A percentile compares a stretch with the other conserved stretches of the same genome.
Evolutionary conservation across 2,113 vertebrate species (phyloP).

Genomic region (Sardina pilchardus): DNA sequence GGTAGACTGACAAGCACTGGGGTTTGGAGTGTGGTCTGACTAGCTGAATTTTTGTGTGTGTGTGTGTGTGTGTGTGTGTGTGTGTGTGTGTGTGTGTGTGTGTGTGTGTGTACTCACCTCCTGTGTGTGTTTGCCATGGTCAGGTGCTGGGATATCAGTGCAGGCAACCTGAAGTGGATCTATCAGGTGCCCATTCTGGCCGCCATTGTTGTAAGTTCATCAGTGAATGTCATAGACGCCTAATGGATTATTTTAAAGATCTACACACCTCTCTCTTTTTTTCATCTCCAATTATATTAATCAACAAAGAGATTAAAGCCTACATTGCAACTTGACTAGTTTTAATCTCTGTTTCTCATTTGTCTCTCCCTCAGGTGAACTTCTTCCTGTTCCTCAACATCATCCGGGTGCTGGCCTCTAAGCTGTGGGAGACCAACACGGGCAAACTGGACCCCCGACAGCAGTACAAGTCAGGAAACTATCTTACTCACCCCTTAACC

Average conservation of each 20-base stretch:
- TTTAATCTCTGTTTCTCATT: neutral
- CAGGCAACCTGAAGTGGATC: constrained; percentile 82
- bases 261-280: neutral
- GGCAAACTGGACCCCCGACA: constrained; percentile 79
- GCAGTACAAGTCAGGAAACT: constrained; percentile 73
- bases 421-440: constrained; percentile 81
- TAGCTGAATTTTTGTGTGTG: neutral
- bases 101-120: neutral
- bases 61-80: neutral
- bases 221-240: neutral
- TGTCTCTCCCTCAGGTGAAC: constrained; percentile 69
- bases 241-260: neutral
- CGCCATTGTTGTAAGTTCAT: constrained; percentile 73
- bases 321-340: neutral
- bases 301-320: neutral
- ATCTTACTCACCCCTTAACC: no score
- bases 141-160: constrained; percentile 83
- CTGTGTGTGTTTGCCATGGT: neutral
- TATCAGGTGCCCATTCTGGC: constrained; percentile 82
- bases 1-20: no score
- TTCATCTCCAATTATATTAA: neutral
- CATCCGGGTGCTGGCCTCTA: constrained; percentile 78
- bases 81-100: neutral
- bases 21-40: no score
- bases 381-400: constrained; percentile 83